phyloP scores from a whole-genome alignment of 2,113 vertebrate genomes.

The Thermophis baileyi region DNA sequence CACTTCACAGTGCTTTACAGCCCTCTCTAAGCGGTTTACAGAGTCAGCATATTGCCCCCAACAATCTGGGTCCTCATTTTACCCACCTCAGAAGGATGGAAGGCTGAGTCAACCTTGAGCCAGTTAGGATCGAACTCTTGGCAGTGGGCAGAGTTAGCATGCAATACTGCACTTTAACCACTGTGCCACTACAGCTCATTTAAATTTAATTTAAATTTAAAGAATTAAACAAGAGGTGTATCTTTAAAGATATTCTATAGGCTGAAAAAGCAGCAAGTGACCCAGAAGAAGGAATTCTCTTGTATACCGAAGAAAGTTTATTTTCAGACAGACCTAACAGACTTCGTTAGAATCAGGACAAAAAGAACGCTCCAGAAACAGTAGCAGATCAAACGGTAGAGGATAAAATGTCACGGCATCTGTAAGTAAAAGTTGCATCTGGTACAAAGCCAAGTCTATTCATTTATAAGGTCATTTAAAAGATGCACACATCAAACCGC shows the following conservation, averaged over 20 bases:
- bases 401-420: not conserved
- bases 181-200: fast-evolving
- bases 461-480: not conserved
- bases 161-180: no score
- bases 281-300: not conserved
- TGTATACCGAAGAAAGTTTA: not conserved
- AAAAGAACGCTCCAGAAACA: not conserved
- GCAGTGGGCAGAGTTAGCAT: no score
- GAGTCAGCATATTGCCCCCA: no score
- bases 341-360: not conserved
- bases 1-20: no score
- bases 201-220: not conserved
- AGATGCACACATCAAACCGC: not conserved
- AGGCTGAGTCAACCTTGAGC: no score
- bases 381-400: not conserved
- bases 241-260: not conserved
- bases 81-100: no score
- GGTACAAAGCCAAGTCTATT: not conserved
- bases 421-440: not conserved
- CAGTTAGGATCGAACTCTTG: no score
- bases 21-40: no score
- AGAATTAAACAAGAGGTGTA: not conserved
- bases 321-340: not conserved
- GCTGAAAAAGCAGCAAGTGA: not conserved
- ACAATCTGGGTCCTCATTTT: no score